phyloP scores from a whole-genome alignment of 2,888 invertebrate genomes.

The Heliconius charithonia region DNA sequence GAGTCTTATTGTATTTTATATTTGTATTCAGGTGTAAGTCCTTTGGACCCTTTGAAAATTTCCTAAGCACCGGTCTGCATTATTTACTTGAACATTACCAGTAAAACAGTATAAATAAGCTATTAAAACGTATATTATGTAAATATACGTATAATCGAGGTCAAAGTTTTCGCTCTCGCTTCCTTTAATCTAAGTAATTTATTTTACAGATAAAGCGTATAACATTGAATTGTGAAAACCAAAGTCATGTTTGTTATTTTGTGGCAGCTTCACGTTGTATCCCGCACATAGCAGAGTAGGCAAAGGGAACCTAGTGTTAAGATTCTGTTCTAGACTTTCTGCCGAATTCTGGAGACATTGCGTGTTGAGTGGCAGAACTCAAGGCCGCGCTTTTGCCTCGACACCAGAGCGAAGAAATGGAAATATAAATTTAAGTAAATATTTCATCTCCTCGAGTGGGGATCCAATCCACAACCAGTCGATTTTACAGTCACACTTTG shows the following conservation, averaged over 20 bases:
- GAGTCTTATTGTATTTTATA: conserved; percentile 58
- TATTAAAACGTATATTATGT: conserved; percentile 1
- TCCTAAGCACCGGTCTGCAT: conserved; percentile 30
- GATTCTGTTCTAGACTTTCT: too few relatives aligned
- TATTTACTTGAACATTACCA: conserved; percentile 11
- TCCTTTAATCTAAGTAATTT: conserved; percentile 3
- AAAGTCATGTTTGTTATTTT: neutral
- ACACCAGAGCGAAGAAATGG: too few relatives aligned
- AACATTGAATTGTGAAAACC: neutral
- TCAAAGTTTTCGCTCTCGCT: conserved; percentile 7
- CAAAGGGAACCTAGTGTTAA: too few relatives aligned
- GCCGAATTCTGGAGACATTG: too few relatives aligned
- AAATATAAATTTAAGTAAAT: too few relatives aligned
- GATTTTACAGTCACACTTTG: too few relatives aligned
- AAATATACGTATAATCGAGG: conserved; percentile 8
- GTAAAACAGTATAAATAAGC: conserved; percentile 22
- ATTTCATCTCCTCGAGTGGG: too few relatives aligned
- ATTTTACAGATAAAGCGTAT: neutral
- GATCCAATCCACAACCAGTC: too few relatives aligned
- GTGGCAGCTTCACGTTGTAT: too few relatives aligned
- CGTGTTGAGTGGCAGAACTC: too few relatives aligned
- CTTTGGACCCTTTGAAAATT: conserved; percentile 51
- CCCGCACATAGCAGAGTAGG: too few relatives aligned
- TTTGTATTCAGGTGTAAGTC: conserved; percentile 51
- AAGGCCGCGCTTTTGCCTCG: too few relatives aligned